A percentile compares a stretch with the other conserved stretches of the same genome.
Conservation (phyloP, 2,113 vertebrate genomes). For the Esox niger region DNA sequence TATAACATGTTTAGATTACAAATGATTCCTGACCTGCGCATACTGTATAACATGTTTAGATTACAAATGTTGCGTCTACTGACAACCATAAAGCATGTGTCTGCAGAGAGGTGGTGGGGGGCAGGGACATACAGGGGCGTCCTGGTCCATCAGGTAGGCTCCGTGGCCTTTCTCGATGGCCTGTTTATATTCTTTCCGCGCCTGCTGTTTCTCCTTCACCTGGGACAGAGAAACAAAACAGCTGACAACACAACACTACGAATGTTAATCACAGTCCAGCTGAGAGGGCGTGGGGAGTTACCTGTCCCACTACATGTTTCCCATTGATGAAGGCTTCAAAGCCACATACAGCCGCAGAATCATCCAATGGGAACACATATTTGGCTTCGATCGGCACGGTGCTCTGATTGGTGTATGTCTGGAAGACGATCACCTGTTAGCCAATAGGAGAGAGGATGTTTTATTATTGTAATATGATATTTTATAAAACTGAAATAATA, state of each 20-base stretch:
- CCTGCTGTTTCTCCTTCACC: slow-evolving; percentile 85
- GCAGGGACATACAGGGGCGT: slow-evolving; percentile 70
- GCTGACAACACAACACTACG: not conserved
- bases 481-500: too few relatives aligned
- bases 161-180: slow-evolving; percentile 80
- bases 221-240: slow-evolving; percentile 40
- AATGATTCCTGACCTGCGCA: too few relatives aligned
- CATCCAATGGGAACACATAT: slow-evolving; percentile 85
- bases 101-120: not conserved
- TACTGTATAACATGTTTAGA: not conserved
- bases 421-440: slow-evolving; percentile 82
- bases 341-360: slow-evolving; percentile 84
- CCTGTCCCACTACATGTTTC: slow-evolving; percentile 85
- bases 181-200: slow-evolving; percentile 75
- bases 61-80: not conserved
- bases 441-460: slow-evolving; percentile 1
- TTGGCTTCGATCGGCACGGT: slow-evolving; percentile 81
- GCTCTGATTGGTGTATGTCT: slow-evolving; percentile 80
- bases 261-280: not conserved
- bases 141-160: slow-evolving; percentile 88
- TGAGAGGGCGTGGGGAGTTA: slow-evolving; percentile 39
- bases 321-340: slow-evolving; percentile 91
- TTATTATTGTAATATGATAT: too few relatives aligned
- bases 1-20: too few relatives aligned
- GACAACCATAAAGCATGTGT: not conserved